Evolutionary conservation across 2,797 vertebrate genomes (phyloP).

Genomic region (Hemitrygon akajei): DNA sequence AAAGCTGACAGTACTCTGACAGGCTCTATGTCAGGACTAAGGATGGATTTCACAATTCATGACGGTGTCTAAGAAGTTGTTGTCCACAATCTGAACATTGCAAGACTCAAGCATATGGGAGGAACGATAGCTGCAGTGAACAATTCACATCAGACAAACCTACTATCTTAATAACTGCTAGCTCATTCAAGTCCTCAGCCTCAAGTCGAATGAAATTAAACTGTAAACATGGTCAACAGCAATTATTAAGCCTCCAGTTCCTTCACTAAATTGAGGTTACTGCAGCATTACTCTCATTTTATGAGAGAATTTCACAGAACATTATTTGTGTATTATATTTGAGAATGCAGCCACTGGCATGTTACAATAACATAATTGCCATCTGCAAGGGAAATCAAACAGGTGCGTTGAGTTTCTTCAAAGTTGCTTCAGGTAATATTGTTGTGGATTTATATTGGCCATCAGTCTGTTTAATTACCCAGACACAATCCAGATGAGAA

Average conservation of each 20-base stretch:
- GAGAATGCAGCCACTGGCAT: neutral
- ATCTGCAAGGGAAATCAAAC: neutral
- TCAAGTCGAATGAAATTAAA: conserved; percentile 17
- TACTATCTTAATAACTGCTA: neutral
- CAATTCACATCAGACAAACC: neutral
- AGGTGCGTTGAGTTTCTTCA: neutral
- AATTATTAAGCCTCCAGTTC: conserved; percentile 7
- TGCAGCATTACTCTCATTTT: neutral
- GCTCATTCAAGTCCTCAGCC: neutral
- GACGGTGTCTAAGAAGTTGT: neutral
- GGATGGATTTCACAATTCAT: neutral
- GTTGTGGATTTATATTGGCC: neutral
- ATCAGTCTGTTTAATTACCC: neutral
- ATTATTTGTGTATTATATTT: neutral
- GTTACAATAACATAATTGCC: neutral
- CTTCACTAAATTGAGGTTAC: conserved; percentile 23
- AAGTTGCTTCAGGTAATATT: too few relatives aligned
- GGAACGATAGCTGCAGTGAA: neutral
- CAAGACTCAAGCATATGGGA: neutral
- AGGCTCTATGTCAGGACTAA: neutral
- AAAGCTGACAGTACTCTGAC: neutral
- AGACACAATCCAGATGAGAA: neutral
- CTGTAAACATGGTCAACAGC: neutral
- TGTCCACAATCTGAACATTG: neutral
- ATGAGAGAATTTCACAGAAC: neutral